A percentile compares a stretch with the other conserved stretches of the same genome.
phyloP scores from a whole-genome alignment of 2,113 vertebrate species.

The Myanophis thanlyinensis region DNA sequence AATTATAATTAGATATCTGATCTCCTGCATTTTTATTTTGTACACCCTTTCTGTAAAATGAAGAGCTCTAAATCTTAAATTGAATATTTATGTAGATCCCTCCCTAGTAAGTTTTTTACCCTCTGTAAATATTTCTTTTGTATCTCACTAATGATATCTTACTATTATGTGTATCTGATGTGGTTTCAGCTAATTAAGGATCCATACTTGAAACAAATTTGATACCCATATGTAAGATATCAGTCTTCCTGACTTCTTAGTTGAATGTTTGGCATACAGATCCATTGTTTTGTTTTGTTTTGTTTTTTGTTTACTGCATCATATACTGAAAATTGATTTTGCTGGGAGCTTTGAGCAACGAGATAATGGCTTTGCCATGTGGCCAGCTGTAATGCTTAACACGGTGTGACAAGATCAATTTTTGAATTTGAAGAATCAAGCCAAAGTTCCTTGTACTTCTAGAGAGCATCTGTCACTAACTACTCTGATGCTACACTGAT shows the following conservation, averaged over 20 bases:
- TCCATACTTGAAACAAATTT: neutral
- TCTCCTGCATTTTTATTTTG: neutral
- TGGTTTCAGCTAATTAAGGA: neutral
- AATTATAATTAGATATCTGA: neutral
- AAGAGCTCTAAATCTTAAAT: neutral
- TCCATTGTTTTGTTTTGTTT: neutral
- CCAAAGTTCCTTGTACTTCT: neutral
- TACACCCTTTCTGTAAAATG: neutral
- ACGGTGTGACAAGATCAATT: neutral
- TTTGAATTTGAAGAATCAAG: slow-evolving; percentile 1
- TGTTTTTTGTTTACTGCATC: neutral
- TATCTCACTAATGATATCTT: neutral
- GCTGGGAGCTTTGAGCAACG: neutral
- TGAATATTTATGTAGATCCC: neutral
- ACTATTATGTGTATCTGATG: neutral
- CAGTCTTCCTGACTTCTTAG: neutral
- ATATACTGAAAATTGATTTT: neutral
- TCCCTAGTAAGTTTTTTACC: neutral
- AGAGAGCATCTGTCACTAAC: neutral
- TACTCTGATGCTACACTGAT: neutral
- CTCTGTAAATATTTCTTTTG: neutral
- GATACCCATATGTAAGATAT: neutral
- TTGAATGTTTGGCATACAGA: neutral
- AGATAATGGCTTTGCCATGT: neutral
- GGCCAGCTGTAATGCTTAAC: neutral